phyloP scores from a whole-genome alignment of 92 coral and sea anemone genomes.

The Palythoa heliodiscus region DNA sequence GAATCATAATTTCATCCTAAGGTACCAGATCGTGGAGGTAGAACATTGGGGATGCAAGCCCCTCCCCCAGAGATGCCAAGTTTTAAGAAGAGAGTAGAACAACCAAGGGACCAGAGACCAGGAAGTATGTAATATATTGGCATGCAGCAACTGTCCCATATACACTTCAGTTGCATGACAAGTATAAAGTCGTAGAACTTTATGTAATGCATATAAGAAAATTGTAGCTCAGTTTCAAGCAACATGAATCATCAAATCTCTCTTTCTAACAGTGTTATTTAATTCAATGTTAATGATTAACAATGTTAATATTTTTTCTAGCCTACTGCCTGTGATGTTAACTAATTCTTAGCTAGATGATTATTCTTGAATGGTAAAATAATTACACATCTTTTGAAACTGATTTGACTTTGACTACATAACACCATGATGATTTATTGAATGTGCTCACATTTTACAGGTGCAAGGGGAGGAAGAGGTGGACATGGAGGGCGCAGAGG shows the following conservation, averaged over 20 bases:
- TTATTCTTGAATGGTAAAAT: too few relatives aligned
- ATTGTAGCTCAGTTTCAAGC: too few relatives aligned
- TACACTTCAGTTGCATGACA: too few relatives aligned
- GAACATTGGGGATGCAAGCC: slow-evolving; percentile 76
- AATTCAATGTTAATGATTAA: too few relatives aligned
- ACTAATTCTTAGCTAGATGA: too few relatives aligned
- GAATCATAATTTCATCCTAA: background rate
- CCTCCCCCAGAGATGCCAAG: slow-evolving; percentile 95
- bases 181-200: too few relatives aligned
- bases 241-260: too few relatives aligned
- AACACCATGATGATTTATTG: background rate
- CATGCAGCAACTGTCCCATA: too few relatives aligned
- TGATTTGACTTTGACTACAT: background rate
- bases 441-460: slow-evolving; percentile 40
- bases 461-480: slow-evolving; percentile 52
- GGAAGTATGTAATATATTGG: slow-evolving; percentile 38
- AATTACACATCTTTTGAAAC: background rate
- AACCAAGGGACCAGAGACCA: slow-evolving; percentile 89
- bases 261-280: too few relatives aligned
- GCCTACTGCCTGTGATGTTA: too few relatives aligned
- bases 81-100: slow-evolving; percentile 86
- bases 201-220: too few relatives aligned
- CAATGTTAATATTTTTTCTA: too few relatives aligned
- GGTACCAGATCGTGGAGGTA: slow-evolving; percentile 98
- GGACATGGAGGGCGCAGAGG: slow-evolving; percentile 51